phyloP scores from a whole-genome alignment of 92 coral and sea anemone genomes.

The Galaxea fascicularis region DNA sequence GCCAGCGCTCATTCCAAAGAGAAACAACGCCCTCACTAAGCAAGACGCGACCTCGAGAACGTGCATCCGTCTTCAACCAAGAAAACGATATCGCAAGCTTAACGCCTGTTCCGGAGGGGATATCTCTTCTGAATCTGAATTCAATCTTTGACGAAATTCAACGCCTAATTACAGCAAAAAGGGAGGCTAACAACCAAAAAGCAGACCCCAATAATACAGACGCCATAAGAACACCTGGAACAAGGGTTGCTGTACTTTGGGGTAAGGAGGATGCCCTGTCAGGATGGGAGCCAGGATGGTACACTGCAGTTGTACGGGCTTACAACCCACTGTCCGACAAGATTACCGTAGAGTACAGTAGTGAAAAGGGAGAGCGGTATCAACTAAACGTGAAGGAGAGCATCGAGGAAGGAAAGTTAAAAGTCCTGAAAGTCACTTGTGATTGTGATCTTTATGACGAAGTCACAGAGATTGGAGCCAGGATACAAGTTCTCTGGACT shows the following conservation, averaged over 20 bases:
- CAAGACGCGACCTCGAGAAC: background rate
- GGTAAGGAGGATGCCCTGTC: background rate
- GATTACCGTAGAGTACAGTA: slow-evolving; percentile 34
- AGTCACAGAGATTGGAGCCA: slow-evolving; percentile 61
- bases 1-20: background rate
- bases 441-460: slow-evolving; percentile 11
- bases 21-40: too few species aligned
- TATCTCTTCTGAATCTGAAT: background rate
- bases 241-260: slow-evolving; percentile 25
- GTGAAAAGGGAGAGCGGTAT: slow-evolving; percentile 25
- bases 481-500: slow-evolving; percentile 39
- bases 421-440: background rate
- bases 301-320: background rate
- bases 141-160: background rate
- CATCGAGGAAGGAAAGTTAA: slow-evolving; percentile 33
- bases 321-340: background rate
- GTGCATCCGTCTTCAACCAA: background rate
- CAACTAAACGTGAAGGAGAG: slow-evolving; percentile 14
- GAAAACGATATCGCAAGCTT: background rate
- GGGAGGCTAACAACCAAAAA: background rate
- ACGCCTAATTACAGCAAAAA: background rate
- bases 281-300: slow-evolving; percentile 50
- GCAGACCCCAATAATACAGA: background rate
- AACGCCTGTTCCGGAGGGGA: background rate
- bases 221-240: slow-evolving; percentile 4